Evolutionary conservation across 2,113 vertebrate genomes (phyloP), one percentile per base, ranked within the genome.

Genomic region (Peromyscus californicus): DNA sequence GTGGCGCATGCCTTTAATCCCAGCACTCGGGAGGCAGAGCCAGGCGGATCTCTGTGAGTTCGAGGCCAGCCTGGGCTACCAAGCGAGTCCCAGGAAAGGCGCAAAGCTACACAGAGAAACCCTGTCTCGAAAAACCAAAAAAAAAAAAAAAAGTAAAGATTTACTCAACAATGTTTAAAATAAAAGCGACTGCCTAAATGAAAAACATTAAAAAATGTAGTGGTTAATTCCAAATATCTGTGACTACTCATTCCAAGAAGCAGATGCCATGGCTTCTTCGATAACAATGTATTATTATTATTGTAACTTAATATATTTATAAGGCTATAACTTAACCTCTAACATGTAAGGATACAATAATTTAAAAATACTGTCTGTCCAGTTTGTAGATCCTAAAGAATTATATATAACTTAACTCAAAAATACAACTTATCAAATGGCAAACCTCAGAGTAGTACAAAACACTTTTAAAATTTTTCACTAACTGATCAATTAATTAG

Each of bases 281-380:
- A 42, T 48, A 84, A 84, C 48, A 69, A 31, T 65, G 5, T 88
- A 65, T 22, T 63, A 72, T 85, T n/a, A 1, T 24, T 85, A 65
- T 2, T 42, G 7, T 63, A 33, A 67, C n/a, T 76, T 31, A 57
- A 82, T 72, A 33, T 67, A 70, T 82, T 97, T 88, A 82, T 78
- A 95, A 92, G 84, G 31, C 67, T 42, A 83, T 22, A 65, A 54
- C 82, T 94, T 93, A 48, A 48, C 80, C 61, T 91, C 36, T 91
- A 94, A 84, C 16, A 91, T 79, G 9, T 63, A 83, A 89, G 21
- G 65, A 89, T 84, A 45, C 79, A 69, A 63, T 16, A 85, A 57
- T 80, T 84, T 84, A 63, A 21, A 39, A 86, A 92, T 92, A 80
- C 31, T 63, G 74, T 90, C 65, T 12, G 8, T 91, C 39, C 3